Base-by-base conservation (phyloP, 2,797 vertebrate genomes). In the Myoxocephalus aenaeus region DNA sequence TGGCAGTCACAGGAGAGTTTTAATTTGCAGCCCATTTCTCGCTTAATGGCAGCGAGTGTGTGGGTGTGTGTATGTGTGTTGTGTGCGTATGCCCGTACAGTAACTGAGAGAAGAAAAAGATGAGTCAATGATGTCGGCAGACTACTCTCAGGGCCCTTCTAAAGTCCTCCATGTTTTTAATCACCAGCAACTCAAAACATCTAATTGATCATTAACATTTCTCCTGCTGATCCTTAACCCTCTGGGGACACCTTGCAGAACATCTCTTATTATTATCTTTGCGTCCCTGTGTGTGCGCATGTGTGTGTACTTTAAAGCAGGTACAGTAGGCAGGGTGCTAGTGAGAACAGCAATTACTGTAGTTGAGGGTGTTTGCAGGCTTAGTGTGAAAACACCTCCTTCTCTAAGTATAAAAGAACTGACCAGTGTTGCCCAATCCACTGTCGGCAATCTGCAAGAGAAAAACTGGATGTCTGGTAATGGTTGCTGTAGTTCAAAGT, bases 131-230 rank as follows among this genome's bases (percentile, higher is more conserved):
- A 82, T 86, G 83, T 83, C 67, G 81, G 78, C 84, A 68, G 70
- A 86, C 83, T 87, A 85, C 90, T 91, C 91, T 90, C 87, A 83
- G 78, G 86, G 89, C 88, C 86, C 81, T 83, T 89, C 85, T 89
- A 86, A 94, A 94, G 92, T 86, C 86, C 84, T 92, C 85, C 67
- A 88, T 90, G 91, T 94, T 94, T 94, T 94, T 95, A 94, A 95
- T 95, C 94, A 95, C 90, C 86, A 86, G 88, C 91, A 94, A 92
- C 92, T 92, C 86, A 34, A 90, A 91, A 92, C 92, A 91, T 94
- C 92, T 95, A 95, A 96, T 96, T 95, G 95, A 94, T 95, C 94
- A 95, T 95, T 95, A 95, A 92, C 92, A 94, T 95, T 93, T 92
- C 93, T 95, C 91, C 84, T 92, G 94, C 73, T 90, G 91, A 93